Conservation (phyloP, 2,113 vertebrate species). For the Dromaius novaehollandiae region DNA sequence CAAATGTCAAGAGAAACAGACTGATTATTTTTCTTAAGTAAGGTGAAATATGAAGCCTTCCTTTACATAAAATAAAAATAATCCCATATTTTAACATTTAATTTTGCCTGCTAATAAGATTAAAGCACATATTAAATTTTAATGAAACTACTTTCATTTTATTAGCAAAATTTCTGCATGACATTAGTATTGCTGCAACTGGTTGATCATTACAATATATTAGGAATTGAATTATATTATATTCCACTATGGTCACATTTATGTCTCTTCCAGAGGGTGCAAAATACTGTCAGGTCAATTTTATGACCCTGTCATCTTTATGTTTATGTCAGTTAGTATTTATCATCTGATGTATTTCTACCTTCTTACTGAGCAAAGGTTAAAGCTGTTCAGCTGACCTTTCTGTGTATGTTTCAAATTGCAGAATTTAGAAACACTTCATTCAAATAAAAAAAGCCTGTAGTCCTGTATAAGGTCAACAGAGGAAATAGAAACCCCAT, state of each 20-base stretch:
- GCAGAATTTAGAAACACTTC: neutral
- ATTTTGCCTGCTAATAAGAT: neutral
- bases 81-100: neutral
- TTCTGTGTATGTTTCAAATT: neutral
- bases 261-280: neutral
- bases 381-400: neutral
- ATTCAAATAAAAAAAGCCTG: neutral
- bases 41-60: neutral
- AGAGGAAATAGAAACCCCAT: neutral
- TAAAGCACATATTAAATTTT: neutral
- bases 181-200: neutral
- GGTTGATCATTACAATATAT: neutral
- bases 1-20: neutral
- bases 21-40: neutral
- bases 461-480: neutral
- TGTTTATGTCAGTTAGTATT: neutral
- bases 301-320: neutral
- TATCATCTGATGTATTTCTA: neutral
- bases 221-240: neutral
- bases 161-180: neutral
- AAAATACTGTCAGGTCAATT: neutral
- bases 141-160: slow-evolving; percentile 8
- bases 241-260: neutral
- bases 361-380: neutral
- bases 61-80: neutral